Conservation (phyloP, 2,888 invertebrate genomes). For the Spodoptera exigua region DNA sequence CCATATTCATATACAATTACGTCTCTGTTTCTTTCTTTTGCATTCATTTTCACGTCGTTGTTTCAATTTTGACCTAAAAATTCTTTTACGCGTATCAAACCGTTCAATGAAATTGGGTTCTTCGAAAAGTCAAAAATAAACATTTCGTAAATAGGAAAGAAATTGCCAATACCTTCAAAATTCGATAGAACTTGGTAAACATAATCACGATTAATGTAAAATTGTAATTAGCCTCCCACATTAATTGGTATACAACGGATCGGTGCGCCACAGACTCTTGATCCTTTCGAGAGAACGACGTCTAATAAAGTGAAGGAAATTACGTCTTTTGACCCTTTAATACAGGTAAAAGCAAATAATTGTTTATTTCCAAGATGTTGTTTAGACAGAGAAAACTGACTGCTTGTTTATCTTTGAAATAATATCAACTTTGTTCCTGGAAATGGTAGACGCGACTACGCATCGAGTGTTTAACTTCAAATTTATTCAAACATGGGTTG, state of each 20-base stretch:
- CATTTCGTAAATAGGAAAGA: conserved; percentile 4
- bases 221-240: conserved; percentile 50
- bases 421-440: no score
- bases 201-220: conserved; percentile 37
- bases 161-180: no score
- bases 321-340: conserved; percentile 24
- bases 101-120: no score
- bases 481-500: no score
- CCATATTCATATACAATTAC: no score
- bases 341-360: conserved; percentile 22
- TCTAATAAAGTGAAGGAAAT: conserved; percentile 36
- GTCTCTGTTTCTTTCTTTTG: no score
- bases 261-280: conserved; percentile 13
- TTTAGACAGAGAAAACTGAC: conserved; percentile 6
- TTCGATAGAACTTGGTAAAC: conserved; percentile 19
- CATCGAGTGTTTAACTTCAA: no score
- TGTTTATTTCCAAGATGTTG: conserved; percentile 25
- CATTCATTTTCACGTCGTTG: no score
- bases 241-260: conserved; percentile 53
- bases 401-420: no score
- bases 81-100: no score
- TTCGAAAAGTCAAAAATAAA: conserved; percentile 1
- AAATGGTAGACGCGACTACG: no score
- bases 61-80: no score
- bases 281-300: conserved; percentile 28